Evolutionary conservation across 1,140 invertebrate genomes (phyloP).

Genomic region (Mycetomoellerius zeteki): DNA sequence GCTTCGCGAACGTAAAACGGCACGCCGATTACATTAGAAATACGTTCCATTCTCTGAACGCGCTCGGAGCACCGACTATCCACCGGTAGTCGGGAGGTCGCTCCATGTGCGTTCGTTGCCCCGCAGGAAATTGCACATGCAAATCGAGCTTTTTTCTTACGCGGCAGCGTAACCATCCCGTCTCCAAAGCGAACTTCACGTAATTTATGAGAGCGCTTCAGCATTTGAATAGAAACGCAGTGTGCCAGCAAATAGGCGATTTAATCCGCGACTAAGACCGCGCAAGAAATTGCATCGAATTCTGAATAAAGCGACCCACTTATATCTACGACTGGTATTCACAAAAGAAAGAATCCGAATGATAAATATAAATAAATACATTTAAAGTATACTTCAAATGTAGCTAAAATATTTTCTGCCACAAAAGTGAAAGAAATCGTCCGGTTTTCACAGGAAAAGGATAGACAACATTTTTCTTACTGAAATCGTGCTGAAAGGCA

Average conservation of each 20-base stretch:
- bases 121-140: conserved; percentile 73
- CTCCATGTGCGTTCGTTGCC: conserved; percentile 66
- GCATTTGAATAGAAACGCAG: conserved; percentile 52
- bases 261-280: conserved; percentile 56
- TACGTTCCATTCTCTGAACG: conserved; percentile 67
- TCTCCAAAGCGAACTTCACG: conserved; percentile 52
- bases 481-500: conserved; percentile 19
- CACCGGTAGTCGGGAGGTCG: conserved; percentile 57
- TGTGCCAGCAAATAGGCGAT: conserved; percentile 55
- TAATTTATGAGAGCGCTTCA: conserved; percentile 56
- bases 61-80: conserved; percentile 19
- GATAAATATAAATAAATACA: conserved; percentile 16
- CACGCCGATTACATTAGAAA: conserved; percentile 68
- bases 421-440: neutral
- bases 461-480: conserved; percentile 9
- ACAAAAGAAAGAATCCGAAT: neutral
- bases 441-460: neutral
- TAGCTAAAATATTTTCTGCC: neutral
- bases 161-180: conserved; percentile 47
- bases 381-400: neutral
- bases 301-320: neutral
- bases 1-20: conserved; percentile 49
- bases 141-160: conserved; percentile 69
- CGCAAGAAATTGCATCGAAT: conserved; percentile 53
- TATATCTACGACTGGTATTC: neutral